Base-by-base conservation (phyloP, 1,140 invertebrate genomes). In the Araneus ventricosus region DNA sequence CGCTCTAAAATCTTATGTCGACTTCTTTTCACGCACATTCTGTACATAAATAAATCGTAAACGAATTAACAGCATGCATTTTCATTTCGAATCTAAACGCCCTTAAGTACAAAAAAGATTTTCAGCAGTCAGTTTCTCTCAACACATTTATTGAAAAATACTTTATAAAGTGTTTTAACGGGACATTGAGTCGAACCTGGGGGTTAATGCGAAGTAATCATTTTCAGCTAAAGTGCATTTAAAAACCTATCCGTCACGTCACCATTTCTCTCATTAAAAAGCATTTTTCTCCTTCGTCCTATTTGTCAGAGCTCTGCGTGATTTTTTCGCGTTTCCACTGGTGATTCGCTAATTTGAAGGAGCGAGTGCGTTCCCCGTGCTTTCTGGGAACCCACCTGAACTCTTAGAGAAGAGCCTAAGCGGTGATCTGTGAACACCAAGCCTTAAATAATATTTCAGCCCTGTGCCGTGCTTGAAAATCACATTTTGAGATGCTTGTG, bases 171-270 rank as follows among this genome's bases (percentile, higher is more conserved):
- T 75, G 30, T 37, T 37, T 75, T 75, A 75, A 75, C 34, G 70
- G 1, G 30, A 75, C 27, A 75, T 75, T 75, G 70, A 75, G 30
- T 37, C 30, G 70, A 30, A 34, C 70, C 70, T 75, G 30, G 70
- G 30, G 70, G 70, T 75, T 75, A 75, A 75, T 20, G 70, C 30
- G 30, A 20, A 7, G 80, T 41, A 52, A 84, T 84, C 39, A 52
- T 52, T 84, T 84, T 84, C 80, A 84, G 39, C 45, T 84, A 52
- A 84, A 84, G 80, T 45, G 80, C 39, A 84, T 84, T 84, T 84
- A 84, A 84, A 84, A 84, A 45, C 24, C 80, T 27, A 45, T 84
- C 39, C 14, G 24, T 27, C 80, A 45, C 45, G 27, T 84, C n/a
- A 84, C n/a, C 39, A 30, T 84, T 84, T 84, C 39, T 27, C 24